Evolutionary conservation across 2,113 vertebrate genomes (phyloP).

Genomic region (Smithornis capensis): DNA sequence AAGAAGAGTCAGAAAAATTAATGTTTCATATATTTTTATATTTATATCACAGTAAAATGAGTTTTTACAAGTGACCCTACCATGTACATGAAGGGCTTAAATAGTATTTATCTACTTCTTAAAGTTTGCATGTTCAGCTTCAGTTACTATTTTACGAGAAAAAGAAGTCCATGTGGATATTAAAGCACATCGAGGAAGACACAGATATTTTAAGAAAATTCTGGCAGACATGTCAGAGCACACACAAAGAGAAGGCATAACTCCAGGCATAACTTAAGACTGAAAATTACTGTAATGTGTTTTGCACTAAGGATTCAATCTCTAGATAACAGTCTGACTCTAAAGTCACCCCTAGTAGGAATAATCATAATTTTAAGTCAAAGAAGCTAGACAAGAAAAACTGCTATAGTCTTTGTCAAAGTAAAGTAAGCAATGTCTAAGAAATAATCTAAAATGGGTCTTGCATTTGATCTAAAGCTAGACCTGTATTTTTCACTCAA

Average conservation of each 20-base stretch:
- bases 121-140: not conserved
- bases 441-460: not conserved
- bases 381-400: not conserved
- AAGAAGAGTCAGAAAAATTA: not conserved
- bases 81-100: not conserved
- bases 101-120: not conserved
- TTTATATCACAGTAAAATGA: not conserved
- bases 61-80: not conserved
- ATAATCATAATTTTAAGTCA: not conserved
- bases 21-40: not conserved
- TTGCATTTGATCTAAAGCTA: not conserved
- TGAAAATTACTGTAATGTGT: not conserved
- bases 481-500: not conserved
- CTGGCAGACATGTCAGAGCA: not conserved
- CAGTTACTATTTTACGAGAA: not conserved
- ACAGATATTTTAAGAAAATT: not conserved
- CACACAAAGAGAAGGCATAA: not conserved
- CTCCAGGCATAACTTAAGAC: not conserved
- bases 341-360: not conserved
- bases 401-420: not conserved
- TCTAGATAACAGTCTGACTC: not conserved
- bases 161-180: not conserved
- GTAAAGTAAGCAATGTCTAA: not conserved
- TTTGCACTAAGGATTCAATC: not conserved
- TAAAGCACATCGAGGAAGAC: not conserved